Evolutionary conservation across 2,888 invertebrate species (phyloP), one percentile per base, ranked within the genome.

Genomic region (Stenurella melanura): DNA sequence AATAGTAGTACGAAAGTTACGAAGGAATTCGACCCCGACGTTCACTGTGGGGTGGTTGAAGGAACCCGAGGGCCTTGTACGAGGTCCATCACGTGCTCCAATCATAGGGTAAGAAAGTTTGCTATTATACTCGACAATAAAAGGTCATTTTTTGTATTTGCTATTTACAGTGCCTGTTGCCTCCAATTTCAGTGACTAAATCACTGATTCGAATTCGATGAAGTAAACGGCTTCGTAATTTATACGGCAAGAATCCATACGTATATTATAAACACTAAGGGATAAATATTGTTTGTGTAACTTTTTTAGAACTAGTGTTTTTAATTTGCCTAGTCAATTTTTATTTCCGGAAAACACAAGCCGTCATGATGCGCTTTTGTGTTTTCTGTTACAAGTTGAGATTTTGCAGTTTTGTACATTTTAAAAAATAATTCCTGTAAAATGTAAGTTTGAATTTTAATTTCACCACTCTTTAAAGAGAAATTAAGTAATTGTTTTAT

Each of bases 31-130:
- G 95, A 96, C 88, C 94, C 96, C 18, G 94, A 96, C 87, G 93
- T 94, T 82, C 96, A 96, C 87, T 96, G 96, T 88, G 96, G 96
- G 1, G 96, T 96, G 17, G 89, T 93, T 83, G 93, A 92, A 73
- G 92, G 91, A 1, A 95, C 94, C 81, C 93, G 92, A 79, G 93
- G 93, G 84, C 95, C 95, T 0, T 96, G 96, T 88, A 95, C 95
- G 69, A 91, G 96, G 77, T 96, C 96, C 19, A 91, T 96, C 74
- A 96, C 96, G 60, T 94, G 87, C 81, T 86, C 87, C 50, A 88
- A 86, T 80, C 88, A 88, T 84, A 85, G 86, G 83, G 88, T 87
- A 83, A 81, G 79, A 60, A 11, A 58, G 2, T 34, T 30, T 30
- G 26, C 21, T 26, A 26, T 9, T 26, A 67, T 66, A 17, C 17